A percentile compares a stretch with the other conserved stretches of the same genome.
phyloP scores from a whole-genome alignment of 2,113 vertebrate species.

The Caranx melampygus region DNA sequence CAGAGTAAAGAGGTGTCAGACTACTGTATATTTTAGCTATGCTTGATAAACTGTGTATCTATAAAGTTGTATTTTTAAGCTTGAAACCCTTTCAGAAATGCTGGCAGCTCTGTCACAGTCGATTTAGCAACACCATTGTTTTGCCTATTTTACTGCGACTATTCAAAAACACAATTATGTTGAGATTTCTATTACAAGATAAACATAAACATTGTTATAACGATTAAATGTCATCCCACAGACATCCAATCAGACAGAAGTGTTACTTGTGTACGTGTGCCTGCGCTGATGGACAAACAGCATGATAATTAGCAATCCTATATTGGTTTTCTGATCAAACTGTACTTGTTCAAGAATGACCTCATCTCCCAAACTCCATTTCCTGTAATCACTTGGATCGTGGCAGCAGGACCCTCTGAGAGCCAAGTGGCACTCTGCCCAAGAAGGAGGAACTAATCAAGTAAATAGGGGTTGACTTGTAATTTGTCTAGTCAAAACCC shows the following conservation, averaged over 20 bases:
- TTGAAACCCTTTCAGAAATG: not conserved
- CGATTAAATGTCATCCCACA: not conserved
- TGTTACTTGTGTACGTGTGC: not conserved
- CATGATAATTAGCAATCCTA: slow-evolving; percentile 5
- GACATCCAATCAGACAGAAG: slow-evolving; percentile 19
- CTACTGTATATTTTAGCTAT: not conserved
- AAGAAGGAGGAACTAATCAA: slow-evolving; percentile 51
- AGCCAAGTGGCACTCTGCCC: slow-evolving; percentile 56
- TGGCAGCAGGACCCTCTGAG: slow-evolving; percentile 16
- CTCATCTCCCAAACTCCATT: slow-evolving; percentile 44
- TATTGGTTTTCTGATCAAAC: slow-evolving; percentile 41
- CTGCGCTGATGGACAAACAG: slow-evolving; percentile 29
- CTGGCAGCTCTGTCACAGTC: not conserved
- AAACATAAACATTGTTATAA: not conserved
- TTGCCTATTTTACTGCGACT: not conserved
- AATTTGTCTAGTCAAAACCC: slow-evolving; percentile 64
- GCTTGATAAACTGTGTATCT: not conserved
- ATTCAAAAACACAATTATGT: not conserved
- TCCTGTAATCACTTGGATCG: slow-evolving; percentile 56
- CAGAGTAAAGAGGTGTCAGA: not conserved
- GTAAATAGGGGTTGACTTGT: slow-evolving; percentile 62
- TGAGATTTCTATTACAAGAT: not conserved
- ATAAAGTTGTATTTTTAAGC: not conserved
- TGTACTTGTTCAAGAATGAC: slow-evolving; percentile 17
- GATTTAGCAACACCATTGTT: not conserved